These are phyloP conservation scores for Nyctalus aviator DNA, from an alignment of 2,797 vertebrate genomes.

Conservation along the genomic window DNA sequence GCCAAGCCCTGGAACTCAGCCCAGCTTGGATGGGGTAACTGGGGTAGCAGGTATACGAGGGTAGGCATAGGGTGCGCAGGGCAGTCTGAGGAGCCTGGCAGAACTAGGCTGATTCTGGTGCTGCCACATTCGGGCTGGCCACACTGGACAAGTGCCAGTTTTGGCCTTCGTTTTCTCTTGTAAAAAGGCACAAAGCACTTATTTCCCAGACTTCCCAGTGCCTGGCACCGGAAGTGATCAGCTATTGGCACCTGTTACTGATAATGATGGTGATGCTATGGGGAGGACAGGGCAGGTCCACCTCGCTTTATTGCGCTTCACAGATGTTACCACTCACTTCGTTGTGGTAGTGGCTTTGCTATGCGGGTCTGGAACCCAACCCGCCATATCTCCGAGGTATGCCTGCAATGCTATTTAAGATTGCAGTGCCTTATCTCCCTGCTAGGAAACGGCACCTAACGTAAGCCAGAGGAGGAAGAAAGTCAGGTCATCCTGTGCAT, in stretches of 20 bases:
- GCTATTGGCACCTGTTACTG: not conserved
- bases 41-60: not conserved
- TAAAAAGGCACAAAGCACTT: not conserved
- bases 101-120: not conserved
- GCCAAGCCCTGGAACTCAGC: not conserved
- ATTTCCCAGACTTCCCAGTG: not conserved
- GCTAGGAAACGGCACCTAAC: not conserved
- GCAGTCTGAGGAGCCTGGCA: not conserved
- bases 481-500: not conserved
- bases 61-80: not conserved
- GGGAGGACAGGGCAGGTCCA: fast-evolving
- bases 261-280: fast-evolving
- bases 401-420: not conserved
- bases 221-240: fast-evolving
- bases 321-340: not conserved
- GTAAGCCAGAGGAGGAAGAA: not conserved
- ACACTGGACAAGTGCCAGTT: not conserved
- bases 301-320: not conserved
- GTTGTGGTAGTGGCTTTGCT: not conserved
- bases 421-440: not conserved
- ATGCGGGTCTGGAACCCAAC: not conserved
- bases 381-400: not conserved
- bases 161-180: not conserved
- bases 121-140: not conserved
- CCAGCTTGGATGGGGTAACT: not conserved